phyloP scores from a whole-genome alignment of 2,113 vertebrate species.

The Erythrolamprus reginae region DNA sequence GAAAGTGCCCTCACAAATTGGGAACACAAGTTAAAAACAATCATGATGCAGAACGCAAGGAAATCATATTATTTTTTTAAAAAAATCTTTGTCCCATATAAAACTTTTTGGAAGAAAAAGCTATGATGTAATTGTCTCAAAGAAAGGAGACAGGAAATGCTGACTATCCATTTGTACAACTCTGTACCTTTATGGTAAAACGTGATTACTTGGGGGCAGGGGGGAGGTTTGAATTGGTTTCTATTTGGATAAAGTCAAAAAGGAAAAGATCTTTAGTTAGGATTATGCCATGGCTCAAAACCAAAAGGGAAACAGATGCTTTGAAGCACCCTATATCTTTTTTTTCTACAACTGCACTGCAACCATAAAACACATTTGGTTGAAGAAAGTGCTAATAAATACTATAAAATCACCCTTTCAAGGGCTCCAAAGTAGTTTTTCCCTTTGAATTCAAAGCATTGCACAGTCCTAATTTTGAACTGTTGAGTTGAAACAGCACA shows the following conservation, averaged over 20 bases:
- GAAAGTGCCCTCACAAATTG: not conserved
- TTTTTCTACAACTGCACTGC: not conserved
- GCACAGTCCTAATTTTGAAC: not conserved
- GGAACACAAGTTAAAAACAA: not conserved
- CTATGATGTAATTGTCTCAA: not conserved
- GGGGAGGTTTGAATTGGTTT: not conserved
- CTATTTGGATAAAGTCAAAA: not conserved
- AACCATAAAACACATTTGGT: not conserved
- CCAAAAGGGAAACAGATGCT: not conserved
- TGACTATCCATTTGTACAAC: not conserved
- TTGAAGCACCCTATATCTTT: not conserved
- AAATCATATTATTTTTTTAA: not conserved
- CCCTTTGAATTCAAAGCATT: not conserved
- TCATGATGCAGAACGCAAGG: not conserved
- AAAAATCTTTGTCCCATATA: constrained; percentile 10
- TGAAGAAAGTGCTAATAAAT: not conserved
- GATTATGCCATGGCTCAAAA: not conserved
- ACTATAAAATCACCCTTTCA: not conserved
- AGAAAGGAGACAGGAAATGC: not conserved
- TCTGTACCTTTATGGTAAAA: not conserved
- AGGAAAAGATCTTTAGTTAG: not conserved
- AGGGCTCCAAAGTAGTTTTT: not conserved
- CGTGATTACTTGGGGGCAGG: not conserved
- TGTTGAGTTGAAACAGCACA: not conserved
- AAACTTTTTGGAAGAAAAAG: not conserved